Evolutionary conservation across 2,888 invertebrate genomes (phyloP), one percentile per base, ranked within the genome.

Genomic region (Acanthosoma haemorrhoidale): DNA sequence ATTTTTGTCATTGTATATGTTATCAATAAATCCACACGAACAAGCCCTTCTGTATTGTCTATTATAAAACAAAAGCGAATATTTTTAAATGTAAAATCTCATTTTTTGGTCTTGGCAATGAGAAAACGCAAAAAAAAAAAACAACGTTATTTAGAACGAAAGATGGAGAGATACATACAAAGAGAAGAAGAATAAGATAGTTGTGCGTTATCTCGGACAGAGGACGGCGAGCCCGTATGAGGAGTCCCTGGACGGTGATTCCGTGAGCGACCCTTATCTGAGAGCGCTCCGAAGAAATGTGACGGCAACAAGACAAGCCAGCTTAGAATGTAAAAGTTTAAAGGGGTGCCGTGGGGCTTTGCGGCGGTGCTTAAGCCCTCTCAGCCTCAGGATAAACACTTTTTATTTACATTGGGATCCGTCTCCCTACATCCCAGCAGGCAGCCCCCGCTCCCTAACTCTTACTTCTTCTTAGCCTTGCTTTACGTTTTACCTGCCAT

Each of bases 321-420:
- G 51, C 51, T 51, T 51, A 51, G 51, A 51, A 51, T 51, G 51
- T 51, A 51, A 51, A 51, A 51, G 25, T 51, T 51, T 51, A 51
- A 51, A 51, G 51, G 32, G 32, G 5, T 32, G 32, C 32, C 9
- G 32, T 32, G 32, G 51, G 25, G 51, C 51, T 51, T 51, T 51
- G 51, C 25, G 51, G 51, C 5, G 2, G n/a, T 5, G 51, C 51
- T 51, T n/a, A 51, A 51, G 51, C 25, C 51, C 3, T 13, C 2
- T n/a, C 51, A 51, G 21, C 51, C 4, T 2, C 5, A 25, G 51
- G 29, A 51, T 51, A 51, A 51, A 51, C 51, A 51, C 51, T 25
- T 51, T 51, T 51, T 51, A 51, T 51, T 51, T 51, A 51, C 51
- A 51, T 51, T 51, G 5, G 51, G 51, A 51, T 51, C 51, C n/a